Evolutionary conservation across 2,888 invertebrate species (phyloP), one percentile per base, ranked within the genome.

Genomic region (Adineta ricciae): DNA sequence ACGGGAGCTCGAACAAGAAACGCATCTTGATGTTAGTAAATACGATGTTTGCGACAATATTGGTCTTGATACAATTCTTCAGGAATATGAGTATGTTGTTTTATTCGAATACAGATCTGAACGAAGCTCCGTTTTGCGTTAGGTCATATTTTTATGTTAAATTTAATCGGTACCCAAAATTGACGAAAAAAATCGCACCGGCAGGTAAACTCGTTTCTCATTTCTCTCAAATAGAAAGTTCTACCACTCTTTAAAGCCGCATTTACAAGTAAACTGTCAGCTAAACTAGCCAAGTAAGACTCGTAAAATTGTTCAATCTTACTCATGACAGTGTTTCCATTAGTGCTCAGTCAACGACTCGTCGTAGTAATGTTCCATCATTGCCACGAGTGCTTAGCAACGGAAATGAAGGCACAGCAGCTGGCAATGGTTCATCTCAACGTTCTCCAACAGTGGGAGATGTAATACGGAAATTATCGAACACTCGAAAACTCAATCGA

Each of bases 131-230:
- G 4, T 19, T 9, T 78, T 41, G 38, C 3, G 14, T 78, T 41
- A 78, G 78, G 14, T 78, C 94, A 87, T 96, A 94, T 90, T 95
- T 94, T 90, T 93, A 93, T 88, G 92, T 94, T 78, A 93, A 95
- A 88, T 96, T 95, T 91, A 94, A 94, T 89, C 95, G 94, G 90
- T 93, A 94, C 89, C 96, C 96, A 0, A 94, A 93, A 90, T 93
- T 96, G 87, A 93, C 94, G 84, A 94, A 93, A 88, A 90, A 90
- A 36, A 38, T 36, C 24, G 41, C 8, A 41, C 0, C n/a, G 0
- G 16, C 41, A n/a, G 78, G 78, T 64, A 32, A 64, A 1, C 32
- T 36, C 27, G 32, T 50, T 50, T 50, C 14, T n/a, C n/a, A n/a
- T n/a, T n/a, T n/a, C n/a, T n/a, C n/a, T n/a, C n/a, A n/a, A n/a